phyloP scores from a whole-genome alignment of 2,797 vertebrate genomes.

The Betta splendens region DNA sequence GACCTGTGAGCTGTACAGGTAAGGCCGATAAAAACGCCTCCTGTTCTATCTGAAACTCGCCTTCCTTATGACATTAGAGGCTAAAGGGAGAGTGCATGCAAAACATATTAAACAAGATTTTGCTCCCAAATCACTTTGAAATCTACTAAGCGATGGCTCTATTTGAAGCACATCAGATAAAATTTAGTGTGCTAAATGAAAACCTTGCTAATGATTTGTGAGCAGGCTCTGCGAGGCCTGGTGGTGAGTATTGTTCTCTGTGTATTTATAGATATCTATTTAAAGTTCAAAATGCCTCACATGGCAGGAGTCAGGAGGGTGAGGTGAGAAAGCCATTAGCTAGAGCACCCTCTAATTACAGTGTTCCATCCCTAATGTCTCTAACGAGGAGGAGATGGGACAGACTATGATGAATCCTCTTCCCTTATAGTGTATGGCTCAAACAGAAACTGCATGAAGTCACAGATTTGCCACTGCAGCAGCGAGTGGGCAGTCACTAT shows the following conservation, averaged over 20 bases:
- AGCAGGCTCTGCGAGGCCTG: constrained; percentile 40
- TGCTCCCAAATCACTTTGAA: constrained; percentile 13
- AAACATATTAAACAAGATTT: constrained; percentile 25
- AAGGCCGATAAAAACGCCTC: constrained; percentile 57
- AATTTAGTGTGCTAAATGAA: constrained; percentile 40
- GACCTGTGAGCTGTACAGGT: constrained; percentile 92
- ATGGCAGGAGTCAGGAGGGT: constrained; percentile 60
- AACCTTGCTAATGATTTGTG: constrained; percentile 32
- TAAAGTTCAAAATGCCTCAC: constrained; percentile 64
- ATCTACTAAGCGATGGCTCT: constrained; percentile 20
- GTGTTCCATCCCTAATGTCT: constrained; percentile 78
- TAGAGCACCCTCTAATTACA: constrained; percentile 81
- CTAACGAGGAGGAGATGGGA: constrained; percentile 74
- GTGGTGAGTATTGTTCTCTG: constrained; percentile 46
- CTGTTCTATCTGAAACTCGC: constrained; percentile 2
- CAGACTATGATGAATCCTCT: constrained; percentile 58
- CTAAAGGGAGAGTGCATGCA: constrained; percentile 2
- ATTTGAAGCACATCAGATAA: constrained; percentile 34
- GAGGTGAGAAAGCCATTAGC: constrained; percentile 66
- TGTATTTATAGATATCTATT: constrained; percentile 76
- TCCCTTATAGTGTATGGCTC: constrained; percentile 42
- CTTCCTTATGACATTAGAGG: constrained; percentile 11
- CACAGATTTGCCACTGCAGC: constrained; percentile 34
- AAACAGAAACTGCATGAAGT: constrained; percentile 34
- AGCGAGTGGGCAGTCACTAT: constrained; percentile 44